Conservation (phyloP, 2,113 vertebrate genomes). For the Tetrax tetrax region DNA sequence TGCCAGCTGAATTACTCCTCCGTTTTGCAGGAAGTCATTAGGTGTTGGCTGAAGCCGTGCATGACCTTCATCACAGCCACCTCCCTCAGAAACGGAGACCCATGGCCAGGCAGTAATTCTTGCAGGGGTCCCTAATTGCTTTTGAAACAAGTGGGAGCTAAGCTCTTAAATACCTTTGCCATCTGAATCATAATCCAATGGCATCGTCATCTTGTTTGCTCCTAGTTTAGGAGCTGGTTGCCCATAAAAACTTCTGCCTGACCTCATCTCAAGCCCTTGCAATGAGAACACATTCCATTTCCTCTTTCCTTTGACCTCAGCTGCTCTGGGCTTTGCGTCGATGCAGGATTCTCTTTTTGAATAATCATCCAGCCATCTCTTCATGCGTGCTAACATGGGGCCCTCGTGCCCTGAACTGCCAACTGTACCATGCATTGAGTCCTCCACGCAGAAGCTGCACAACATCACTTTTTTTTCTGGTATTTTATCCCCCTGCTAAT, state of each 20-base stretch:
- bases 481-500: neutral
- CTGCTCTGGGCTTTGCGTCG: neutral
- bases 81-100: neutral
- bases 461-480: neutral
- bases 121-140: neutral
- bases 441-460: neutral
- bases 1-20: neutral
- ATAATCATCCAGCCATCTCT: neutral
- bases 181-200: neutral
- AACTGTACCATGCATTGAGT: rapidly evolving
- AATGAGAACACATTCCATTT: neutral
- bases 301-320: slow-evolving; percentile 5
- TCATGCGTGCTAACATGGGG: rapidly evolving
- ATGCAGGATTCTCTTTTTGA: neutral
- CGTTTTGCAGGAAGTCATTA: neutral
- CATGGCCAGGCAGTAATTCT: neutral
- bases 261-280: neutral
- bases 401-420: rapidly evolving
- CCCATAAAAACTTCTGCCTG: neutral
- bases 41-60: neutral
- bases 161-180: slow-evolving; percentile 4
- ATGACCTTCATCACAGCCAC: neutral
- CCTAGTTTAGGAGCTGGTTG: neutral
- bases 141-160: neutral
- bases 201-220: neutral